Evolutionary conservation across 2,797 vertebrate species (phyloP).

Genomic region (Hybognathus amarus): DNA sequence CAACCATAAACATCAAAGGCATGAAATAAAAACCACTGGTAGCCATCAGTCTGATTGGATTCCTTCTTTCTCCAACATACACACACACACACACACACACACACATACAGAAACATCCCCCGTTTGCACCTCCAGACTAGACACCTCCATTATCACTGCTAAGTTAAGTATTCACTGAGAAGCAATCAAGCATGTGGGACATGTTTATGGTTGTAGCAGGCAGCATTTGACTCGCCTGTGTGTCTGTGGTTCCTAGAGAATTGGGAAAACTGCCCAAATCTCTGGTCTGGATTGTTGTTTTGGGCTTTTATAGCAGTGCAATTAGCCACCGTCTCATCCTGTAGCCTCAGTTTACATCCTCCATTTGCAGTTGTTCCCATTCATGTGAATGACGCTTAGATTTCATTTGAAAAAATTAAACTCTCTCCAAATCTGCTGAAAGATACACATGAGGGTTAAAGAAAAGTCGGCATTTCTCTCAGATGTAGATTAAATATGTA

Average conservation of each 20-base stretch:
- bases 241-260: slow-evolving; percentile 60
- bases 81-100: not conserved
- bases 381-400: not conserved
- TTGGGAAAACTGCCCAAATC: slow-evolving; percentile 52
- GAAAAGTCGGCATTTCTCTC: not conserved
- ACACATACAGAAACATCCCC: slow-evolving; percentile 26
- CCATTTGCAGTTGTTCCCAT: slow-evolving; percentile 59
- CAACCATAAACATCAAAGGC: slow-evolving; percentile 32
- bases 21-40: slow-evolving; percentile 20
- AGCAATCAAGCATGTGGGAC: slow-evolving; percentile 62
- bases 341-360: slow-evolving; percentile 52
- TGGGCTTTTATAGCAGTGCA: slow-evolving; percentile 63
- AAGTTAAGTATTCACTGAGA: slow-evolving; percentile 60
- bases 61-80: slow-evolving; percentile 12
- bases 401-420: slow-evolving; percentile 13
- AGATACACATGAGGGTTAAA: not conserved
- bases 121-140: slow-evolving; percentile 47
- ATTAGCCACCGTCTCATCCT: slow-evolving; percentile 58
- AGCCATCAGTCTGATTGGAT: slow-evolving; percentile 11
- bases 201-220: slow-evolving; percentile 56
- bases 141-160: slow-evolving; percentile 61
- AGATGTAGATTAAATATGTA: not conserved
- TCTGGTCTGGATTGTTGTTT: slow-evolving; percentile 53
- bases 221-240: slow-evolving; percentile 58
- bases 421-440: not conserved